Percentiles rank a stretch among this genome's conserved stretches.
These are phyloP conservation scores for Drosophila persimilis DNA, from an alignment of 1,140 invertebrate genomes.

Conservation along the genomic window DNA sequence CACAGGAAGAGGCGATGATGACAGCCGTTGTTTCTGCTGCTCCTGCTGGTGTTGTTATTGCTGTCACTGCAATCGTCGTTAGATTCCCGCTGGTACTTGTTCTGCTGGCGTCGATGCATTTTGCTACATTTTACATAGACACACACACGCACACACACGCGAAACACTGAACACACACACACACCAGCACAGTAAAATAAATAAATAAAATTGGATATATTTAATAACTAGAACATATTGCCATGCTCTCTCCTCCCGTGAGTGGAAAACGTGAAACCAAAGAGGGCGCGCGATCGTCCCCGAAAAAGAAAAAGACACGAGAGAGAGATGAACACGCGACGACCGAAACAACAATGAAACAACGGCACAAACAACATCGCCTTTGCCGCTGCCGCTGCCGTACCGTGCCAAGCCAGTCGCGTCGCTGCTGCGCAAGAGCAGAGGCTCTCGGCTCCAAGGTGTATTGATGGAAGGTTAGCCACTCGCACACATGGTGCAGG, in stretches of 20 bases:
- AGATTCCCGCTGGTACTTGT: conserved; percentile 43
- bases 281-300: conserved; percentile 15
- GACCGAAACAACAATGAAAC: conserved; percentile 55
- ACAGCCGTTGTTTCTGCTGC: conserved; percentile 42
- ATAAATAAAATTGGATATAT: conserved; percentile 18
- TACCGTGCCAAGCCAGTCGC: conserved; percentile 12
- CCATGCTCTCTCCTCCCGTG: conserved; percentile 16
- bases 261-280: conserved; percentile 37
- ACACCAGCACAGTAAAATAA: conserved; percentile 22
- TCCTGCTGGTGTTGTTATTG: conserved; percentile 27
- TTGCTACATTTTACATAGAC: conserved; percentile 33
- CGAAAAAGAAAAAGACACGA: background rate
- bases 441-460: background rate
- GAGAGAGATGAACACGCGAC: conserved; percentile 48
- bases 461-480: too few relatives aligned
- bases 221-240: conserved; percentile 21
- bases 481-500: too few relatives aligned
- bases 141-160: conserved; percentile 17
- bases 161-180: conserved; percentile 13
- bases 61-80: conserved; percentile 1
- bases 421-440: conserved; percentile 7
- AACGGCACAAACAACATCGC: conserved; percentile 15
- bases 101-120: conserved; percentile 50
- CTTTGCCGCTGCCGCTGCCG: background rate
- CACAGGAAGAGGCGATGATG: conserved; percentile 63